Evolutionary conservation across 64 coral and sea anemone species (phyloP).

Genomic region (Platygyra sinensis): DNA sequence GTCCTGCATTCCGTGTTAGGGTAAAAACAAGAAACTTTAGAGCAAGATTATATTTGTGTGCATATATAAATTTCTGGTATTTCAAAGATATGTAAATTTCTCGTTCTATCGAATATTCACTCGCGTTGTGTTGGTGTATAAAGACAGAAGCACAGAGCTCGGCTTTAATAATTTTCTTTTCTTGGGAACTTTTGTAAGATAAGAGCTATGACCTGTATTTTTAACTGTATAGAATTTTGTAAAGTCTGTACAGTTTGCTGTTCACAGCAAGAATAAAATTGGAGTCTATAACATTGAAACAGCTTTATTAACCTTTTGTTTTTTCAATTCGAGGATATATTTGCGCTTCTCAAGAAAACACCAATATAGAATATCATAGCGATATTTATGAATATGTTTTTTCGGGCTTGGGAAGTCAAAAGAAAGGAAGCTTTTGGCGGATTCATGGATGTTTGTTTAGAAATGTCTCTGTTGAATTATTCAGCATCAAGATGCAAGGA

Average conservation of each 20-base stretch:
- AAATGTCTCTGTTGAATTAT: slow-evolving; percentile 30
- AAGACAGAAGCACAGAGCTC: not conserved
- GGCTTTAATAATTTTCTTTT: slow-evolving; percentile 29
- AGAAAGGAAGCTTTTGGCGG: not conserved
- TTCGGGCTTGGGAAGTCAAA: not conserved
- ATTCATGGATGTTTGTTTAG: slow-evolving; percentile 24
- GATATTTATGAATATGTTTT: slow-evolving; percentile 1
- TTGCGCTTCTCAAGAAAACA: not conserved
- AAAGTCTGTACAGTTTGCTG: slow-evolving; percentile 93
- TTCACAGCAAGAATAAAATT: slow-evolving; percentile 69
- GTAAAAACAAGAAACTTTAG: slow-evolving; percentile 1
- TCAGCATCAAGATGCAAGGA: not conserved
- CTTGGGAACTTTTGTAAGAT: slow-evolving; percentile 86
- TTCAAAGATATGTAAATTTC: slow-evolving; percentile 95
- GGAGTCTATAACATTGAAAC: slow-evolving; percentile 50
- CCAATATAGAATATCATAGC: not conserved
- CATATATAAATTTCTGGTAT: slow-evolving; percentile 4
- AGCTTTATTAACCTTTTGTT: not conserved
- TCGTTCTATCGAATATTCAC: slow-evolving; percentile 56
- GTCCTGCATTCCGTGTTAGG: slow-evolving; percentile 36
- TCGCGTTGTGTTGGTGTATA: slow-evolving; percentile 28
- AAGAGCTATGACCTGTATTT: slow-evolving; percentile 88
- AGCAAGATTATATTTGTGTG: slow-evolving; percentile 16
- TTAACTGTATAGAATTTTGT: slow-evolving; percentile 99
- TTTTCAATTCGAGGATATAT: not conserved